These are phyloP conservation scores for Poecilia picta DNA, from an alignment of 2,797 vertebrate species.

Conservation along the genomic window DNA sequence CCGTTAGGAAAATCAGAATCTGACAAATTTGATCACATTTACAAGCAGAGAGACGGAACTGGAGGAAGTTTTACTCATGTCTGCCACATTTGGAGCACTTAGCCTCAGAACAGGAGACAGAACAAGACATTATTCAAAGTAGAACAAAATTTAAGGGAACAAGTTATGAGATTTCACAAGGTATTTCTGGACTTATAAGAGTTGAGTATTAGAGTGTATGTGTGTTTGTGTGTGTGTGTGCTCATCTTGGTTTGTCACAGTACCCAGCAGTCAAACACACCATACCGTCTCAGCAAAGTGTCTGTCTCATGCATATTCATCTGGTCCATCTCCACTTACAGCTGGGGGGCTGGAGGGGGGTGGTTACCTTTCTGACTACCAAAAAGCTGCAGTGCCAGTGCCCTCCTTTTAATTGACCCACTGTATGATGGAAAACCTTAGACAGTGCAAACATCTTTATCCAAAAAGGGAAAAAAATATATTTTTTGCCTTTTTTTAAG, in stretches of 20 bases:
- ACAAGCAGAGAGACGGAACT: slow-evolving; percentile 36
- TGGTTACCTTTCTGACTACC: slow-evolving; percentile 45
- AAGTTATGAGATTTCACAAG: slow-evolving; percentile 5
- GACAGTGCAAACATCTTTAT: slow-evolving; percentile 23
- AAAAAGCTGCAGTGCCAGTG: slow-evolving; percentile 50
- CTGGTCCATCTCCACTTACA: slow-evolving; percentile 50
- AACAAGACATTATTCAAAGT: slow-evolving; percentile 26
- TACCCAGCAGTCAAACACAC: slow-evolving; percentile 50
- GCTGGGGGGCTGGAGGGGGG: slow-evolving; percentile 35
- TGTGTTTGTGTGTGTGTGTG: slow-evolving; percentile 20
- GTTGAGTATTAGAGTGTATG: slow-evolving; percentile 25
- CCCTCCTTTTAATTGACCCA: slow-evolving; percentile 29
- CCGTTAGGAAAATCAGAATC: slow-evolving; percentile 58
- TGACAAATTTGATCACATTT: slow-evolving; percentile 35
- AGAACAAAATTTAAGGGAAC: slow-evolving; percentile 1
- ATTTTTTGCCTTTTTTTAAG: slow-evolving; percentile 24
- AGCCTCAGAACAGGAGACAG: slow-evolving; percentile 27
- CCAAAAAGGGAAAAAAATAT: not conserved
- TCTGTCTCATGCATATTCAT: slow-evolving; percentile 74
- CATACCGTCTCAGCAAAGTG: slow-evolving; percentile 68
- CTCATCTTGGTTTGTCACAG: slow-evolving; percentile 30
- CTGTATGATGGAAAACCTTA: slow-evolving; percentile 26
- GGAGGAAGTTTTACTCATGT: slow-evolving; percentile 43
- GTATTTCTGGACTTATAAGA: slow-evolving; percentile 13
- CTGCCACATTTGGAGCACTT: slow-evolving; percentile 37